Base-by-base conservation (phyloP, 2,888 invertebrate genomes). In the Cryptocephalus moraei region DNA sequence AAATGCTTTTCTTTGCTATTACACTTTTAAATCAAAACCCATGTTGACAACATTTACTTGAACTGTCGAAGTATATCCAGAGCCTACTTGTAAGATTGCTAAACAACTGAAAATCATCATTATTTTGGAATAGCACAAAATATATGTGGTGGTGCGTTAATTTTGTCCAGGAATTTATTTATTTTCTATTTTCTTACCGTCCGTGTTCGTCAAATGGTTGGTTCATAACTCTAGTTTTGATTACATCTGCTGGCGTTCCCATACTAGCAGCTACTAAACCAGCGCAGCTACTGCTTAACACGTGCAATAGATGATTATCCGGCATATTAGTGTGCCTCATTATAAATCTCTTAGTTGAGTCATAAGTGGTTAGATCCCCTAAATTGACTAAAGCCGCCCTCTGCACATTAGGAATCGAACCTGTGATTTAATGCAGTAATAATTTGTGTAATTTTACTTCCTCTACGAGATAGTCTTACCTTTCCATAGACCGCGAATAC, bases 151-250 rank as follows among this genome's bases (percentile, higher is more conserved):
- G n/a, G n/a, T n/a, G n/a, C n/a, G n/a, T n/a, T n/a, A n/a, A n/a
- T n/a, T n/a, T n/a, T n/a, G n/a, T n/a, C n/a, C n/a, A n/a, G n/a
- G n/a, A n/a, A n/a, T n/a, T n/a, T n/a, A n/a, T n/a, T n/a, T n/a
- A n/a, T n/a, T n/a, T n/a, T n/a, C n/a, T 22, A 22, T 22, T 22
- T 22, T 22, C 62, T 67, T 70, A 85, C 85, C 79, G 78, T 62
- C 91, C 91, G 61, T 79, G 74, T 12, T 77, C 75, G 58, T 88
- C 88, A 1, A 85, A 82, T 8, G 87, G 89, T 67, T 87, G 93
- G 73, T 90, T 94, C 94, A 95, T 95, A 12, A 94, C 81, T 55
- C 94, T 74, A 0, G 94, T 93, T 71, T 94, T 94, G 8, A 95
- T 80, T 1, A 94, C 92, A 71, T 95, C 95, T 0, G 92, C 92